A percentile compares a stretch with the other conserved stretches of the same genome.
phyloP scores from a whole-genome alignment of 2,888 invertebrate species.

The Synergus gifuensis region DNA sequence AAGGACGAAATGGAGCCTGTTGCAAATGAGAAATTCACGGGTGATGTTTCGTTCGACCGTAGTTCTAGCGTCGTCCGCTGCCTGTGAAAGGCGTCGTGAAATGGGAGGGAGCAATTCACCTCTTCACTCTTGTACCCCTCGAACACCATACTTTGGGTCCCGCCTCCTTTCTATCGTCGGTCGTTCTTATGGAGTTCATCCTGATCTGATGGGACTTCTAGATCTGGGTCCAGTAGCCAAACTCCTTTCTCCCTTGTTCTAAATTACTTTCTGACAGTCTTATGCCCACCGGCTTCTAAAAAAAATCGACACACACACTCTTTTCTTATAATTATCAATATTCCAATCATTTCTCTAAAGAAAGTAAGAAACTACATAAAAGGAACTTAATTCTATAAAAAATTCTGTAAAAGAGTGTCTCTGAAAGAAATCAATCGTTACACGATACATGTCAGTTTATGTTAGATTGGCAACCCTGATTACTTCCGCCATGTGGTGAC shows the following conservation, averaged over 20 bases:
- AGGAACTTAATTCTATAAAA: too few species aligned
- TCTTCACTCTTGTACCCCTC: slow-evolving; percentile 48
- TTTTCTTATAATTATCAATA: too few species aligned
- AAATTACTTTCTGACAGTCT: background rate
- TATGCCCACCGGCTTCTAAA: background rate
- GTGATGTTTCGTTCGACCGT: slow-evolving; percentile 69
- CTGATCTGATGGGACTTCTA: slow-evolving; percentile 32
- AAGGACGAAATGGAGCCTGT: slow-evolving; percentile 45
- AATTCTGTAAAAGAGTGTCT: too few species aligned
- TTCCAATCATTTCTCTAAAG: too few species aligned
- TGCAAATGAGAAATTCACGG: slow-evolving; percentile 64
- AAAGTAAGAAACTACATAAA: too few species aligned
- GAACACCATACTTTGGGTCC: slow-evolving; percentile 48
- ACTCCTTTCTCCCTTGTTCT: background rate
- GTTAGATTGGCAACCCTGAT: too few species aligned
- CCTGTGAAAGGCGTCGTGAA: slow-evolving; percentile 53
- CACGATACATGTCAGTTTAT: too few species aligned
- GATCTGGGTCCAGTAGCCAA: slow-evolving; percentile 22
- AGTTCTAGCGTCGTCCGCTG: slow-evolving; percentile 65
- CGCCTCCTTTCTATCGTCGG: slow-evolving; percentile 54
- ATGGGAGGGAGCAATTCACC: slow-evolving; percentile 44
- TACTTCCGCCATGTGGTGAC: too few species aligned
- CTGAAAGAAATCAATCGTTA: too few species aligned
- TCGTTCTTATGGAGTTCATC: slow-evolving; percentile 46
- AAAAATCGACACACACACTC: too few species aligned